phyloP scores from a whole-genome alignment of 2,797 vertebrate species.

The Euphonia xanthogaster region DNA sequence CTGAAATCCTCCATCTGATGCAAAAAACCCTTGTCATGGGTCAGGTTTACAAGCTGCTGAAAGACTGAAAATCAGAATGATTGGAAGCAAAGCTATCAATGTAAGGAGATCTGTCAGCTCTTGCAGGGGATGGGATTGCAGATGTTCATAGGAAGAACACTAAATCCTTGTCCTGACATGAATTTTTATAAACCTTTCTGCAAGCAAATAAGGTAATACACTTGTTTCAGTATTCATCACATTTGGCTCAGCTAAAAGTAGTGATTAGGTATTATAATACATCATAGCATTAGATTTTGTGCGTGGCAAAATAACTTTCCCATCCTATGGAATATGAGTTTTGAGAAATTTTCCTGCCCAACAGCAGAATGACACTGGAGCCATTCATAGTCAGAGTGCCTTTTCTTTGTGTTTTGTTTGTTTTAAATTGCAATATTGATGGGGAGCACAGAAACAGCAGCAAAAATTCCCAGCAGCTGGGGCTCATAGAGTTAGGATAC shows the following conservation, averaged over 20 bases:
- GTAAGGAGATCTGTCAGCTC: conserved; percentile 28
- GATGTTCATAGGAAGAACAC: background rate
- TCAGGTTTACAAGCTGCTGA: background rate
- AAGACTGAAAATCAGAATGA: conserved; percentile 6
- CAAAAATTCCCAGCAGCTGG: background rate
- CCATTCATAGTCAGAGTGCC: background rate
- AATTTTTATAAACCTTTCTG: conserved; percentile 31
- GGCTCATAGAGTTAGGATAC: fast-evolving
- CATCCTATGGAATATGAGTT: background rate
- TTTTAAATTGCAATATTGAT: background rate
- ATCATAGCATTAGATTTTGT: background rate
- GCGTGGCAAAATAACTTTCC: background rate
- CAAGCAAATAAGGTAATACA: background rate
- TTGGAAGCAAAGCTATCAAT: background rate
- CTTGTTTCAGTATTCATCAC: background rate
- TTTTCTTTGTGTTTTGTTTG: background rate
- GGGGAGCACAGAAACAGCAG: background rate
- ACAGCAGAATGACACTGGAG: background rate
- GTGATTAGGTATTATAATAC: background rate
- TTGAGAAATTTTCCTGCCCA: background rate
- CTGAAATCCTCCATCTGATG: background rate
- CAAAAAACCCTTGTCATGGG: background rate
- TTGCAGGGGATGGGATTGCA: background rate
- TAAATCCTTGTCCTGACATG: background rate
- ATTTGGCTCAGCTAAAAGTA: background rate